phyloP scores from a whole-genome alignment of 2,888 invertebrate species.

The Lutraria lutraria region DNA sequence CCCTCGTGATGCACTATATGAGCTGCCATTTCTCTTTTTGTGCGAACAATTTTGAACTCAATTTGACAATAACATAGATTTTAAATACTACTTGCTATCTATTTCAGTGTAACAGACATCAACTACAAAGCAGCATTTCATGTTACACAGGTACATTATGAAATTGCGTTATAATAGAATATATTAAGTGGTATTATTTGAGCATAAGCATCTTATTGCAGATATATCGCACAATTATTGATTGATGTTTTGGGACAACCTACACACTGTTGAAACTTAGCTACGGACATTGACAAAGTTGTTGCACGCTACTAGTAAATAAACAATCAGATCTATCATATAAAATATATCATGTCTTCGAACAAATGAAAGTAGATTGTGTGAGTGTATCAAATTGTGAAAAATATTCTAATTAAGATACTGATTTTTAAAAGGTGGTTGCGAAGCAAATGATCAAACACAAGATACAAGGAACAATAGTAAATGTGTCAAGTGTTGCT shows the following conservation, averaged over 20 bases:
- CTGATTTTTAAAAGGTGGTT: neutral
- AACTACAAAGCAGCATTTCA: slow-evolving; percentile 26
- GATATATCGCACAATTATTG: neutral
- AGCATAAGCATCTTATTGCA: neutral
- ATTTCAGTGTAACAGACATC: slow-evolving; percentile 2
- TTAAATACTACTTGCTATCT: too few relatives aligned
- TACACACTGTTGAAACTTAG: neutral
- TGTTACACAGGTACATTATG: slow-evolving; percentile 27
- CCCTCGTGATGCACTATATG: too few relatives aligned
- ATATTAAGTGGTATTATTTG: neutral
- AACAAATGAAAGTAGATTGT: neutral
- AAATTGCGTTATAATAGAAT: neutral
- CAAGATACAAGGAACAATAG: slow-evolving; percentile 1
- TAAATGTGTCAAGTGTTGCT: slow-evolving; percentile 29
- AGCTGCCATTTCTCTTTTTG: too few relatives aligned
- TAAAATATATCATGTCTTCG: neutral
- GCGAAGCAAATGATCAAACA: slow-evolving; percentile 16
- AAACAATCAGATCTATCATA: neutral
- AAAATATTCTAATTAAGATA: neutral
- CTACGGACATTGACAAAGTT: too few relatives aligned
- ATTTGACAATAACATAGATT: too few relatives aligned
- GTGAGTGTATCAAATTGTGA: neutral
- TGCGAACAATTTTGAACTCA: too few relatives aligned
- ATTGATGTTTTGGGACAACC: neutral
- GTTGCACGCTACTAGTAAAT: too few relatives aligned